phyloP scores from a whole-genome alignment of 2,888 invertebrate species.

The Parnassius apollo region DNA sequence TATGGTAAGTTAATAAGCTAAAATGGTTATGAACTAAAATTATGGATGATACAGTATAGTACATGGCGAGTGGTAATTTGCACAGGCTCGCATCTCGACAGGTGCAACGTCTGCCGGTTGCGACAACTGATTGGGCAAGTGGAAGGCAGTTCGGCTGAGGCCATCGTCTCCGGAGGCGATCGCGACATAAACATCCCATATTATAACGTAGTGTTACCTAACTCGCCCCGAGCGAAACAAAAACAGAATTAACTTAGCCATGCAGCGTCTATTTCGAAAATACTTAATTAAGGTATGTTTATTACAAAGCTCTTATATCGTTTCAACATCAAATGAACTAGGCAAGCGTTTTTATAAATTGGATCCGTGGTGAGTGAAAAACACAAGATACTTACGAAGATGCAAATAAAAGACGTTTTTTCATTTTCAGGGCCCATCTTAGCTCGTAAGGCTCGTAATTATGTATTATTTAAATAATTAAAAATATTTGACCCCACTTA shows the following conservation, averaged over 20 bases:
- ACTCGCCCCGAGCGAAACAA: constrained; percentile 61
- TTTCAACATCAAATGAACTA: constrained; percentile 17
- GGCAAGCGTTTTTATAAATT: constrained; percentile 2
- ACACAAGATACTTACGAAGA: neutral
- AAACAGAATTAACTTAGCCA: constrained; percentile 62
- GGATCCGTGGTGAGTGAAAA: constrained; percentile 6
- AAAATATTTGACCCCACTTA: too few species aligned
- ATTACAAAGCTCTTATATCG: constrained; percentile 19
- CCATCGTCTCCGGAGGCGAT: constrained; percentile 65
- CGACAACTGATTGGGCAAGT: constrained; percentile 75
- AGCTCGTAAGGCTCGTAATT: too few species aligned
- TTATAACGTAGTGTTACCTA: constrained; percentile 65
- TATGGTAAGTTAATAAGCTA: neutral
- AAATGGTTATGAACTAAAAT: constrained; percentile 40
- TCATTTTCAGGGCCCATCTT: too few species aligned
- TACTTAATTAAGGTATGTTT: constrained; percentile 48
- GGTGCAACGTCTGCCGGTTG: constrained; percentile 75
- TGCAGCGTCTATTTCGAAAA: constrained; percentile 31
- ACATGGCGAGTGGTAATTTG: constrained; percentile 56
- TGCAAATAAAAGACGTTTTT: too few species aligned
- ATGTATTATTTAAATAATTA: too few species aligned
- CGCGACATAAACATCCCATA: constrained; percentile 70
- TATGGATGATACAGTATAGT: constrained; percentile 48
- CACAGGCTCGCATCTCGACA: constrained; percentile 69
- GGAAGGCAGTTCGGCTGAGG: constrained; percentile 59